phyloP scores from a whole-genome alignment of 2,113 vertebrate genomes.

The Oophaga pumilio region DNA sequence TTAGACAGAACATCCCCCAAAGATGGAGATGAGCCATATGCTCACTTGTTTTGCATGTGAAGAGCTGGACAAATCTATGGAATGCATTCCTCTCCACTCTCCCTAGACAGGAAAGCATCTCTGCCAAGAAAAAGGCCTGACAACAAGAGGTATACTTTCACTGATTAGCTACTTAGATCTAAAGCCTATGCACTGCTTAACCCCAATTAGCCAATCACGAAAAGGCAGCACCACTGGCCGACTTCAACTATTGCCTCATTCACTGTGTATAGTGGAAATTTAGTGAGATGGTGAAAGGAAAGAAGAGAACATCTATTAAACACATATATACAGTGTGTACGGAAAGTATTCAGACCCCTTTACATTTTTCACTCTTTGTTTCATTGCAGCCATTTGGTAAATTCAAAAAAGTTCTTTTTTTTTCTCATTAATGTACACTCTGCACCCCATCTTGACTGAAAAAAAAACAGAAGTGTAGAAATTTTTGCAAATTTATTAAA shows the following conservation, averaged over 20 bases:
- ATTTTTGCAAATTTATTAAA: too few species aligned
- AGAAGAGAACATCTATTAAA: background rate
- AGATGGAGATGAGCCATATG: conserved; percentile 76
- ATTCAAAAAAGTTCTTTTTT: too few species aligned
- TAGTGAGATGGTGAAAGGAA: background rate
- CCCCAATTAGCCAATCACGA: conserved; percentile 38
- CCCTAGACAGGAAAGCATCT: conserved; percentile 53
- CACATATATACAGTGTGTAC: background rate
- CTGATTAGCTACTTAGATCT: conserved; percentile 45
- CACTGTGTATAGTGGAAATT: background rate
- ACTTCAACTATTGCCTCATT: conserved; percentile 25
- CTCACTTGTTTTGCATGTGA: conserved; percentile 71
- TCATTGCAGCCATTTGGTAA: too few species aligned
- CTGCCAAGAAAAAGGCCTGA: conserved; percentile 55
- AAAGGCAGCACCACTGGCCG: background rate
- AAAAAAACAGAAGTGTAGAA: too few species aligned
- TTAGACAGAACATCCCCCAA: conserved; percentile 70
- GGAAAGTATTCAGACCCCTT: too few species aligned
- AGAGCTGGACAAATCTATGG: conserved; percentile 57
- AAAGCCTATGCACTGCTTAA: conserved; percentile 53
- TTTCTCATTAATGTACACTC: too few species aligned
- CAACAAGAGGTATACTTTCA: conserved; percentile 52
- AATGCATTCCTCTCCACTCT: conserved; percentile 54
- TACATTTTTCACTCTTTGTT: too few species aligned
- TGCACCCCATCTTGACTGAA: too few species aligned